Conservation (phyloP, 2,888 invertebrate species). For the Hoplodrina ambigua region DNA sequence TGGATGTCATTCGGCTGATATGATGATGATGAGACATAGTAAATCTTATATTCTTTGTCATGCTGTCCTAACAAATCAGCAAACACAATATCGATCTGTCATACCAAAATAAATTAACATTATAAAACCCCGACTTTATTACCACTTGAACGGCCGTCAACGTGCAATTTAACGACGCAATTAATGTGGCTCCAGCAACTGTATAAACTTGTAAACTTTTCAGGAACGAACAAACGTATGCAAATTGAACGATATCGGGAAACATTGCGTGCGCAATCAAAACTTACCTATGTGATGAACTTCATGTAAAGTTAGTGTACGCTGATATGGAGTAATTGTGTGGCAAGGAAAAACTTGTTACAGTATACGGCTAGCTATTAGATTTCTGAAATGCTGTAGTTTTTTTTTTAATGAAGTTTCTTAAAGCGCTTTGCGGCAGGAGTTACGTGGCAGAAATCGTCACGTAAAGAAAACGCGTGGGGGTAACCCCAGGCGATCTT, state of each 20-base stretch:
- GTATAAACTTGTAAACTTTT: slow-evolving; percentile 56
- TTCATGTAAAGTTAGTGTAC: slow-evolving; percentile 21
- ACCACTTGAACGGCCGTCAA: slow-evolving; percentile 22
- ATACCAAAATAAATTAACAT: slow-evolving; percentile 25
- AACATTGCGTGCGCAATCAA: slow-evolving; percentile 54
- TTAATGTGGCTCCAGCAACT: slow-evolving; percentile 35
- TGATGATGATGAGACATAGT: too few species aligned
- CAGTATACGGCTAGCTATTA: neutral
- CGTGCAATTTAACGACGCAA: slow-evolving; percentile 53
- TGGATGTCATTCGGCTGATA: too few species aligned
- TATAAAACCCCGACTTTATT: slow-evolving; percentile 19
- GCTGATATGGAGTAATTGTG: slow-evolving; percentile 15
- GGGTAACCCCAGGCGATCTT: too few species aligned
- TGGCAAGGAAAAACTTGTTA: neutral
- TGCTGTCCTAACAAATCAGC: neutral
- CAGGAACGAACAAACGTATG: slow-evolving; percentile 50
- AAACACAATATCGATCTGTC: slow-evolving; percentile 8
- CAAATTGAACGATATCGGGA: slow-evolving; percentile 53
- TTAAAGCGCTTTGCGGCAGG: too few species aligned
- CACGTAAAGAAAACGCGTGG: too few species aligned
- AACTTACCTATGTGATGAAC: slow-evolving; percentile 30
- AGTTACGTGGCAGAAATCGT: too few species aligned
- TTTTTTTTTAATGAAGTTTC: neutral
- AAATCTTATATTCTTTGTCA: slow-evolving; percentile 2
- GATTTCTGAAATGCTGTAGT: neutral